Evolutionary conservation across 2,888 invertebrate genomes (phyloP).

Genomic region (Linnaemya tessellans): DNA sequence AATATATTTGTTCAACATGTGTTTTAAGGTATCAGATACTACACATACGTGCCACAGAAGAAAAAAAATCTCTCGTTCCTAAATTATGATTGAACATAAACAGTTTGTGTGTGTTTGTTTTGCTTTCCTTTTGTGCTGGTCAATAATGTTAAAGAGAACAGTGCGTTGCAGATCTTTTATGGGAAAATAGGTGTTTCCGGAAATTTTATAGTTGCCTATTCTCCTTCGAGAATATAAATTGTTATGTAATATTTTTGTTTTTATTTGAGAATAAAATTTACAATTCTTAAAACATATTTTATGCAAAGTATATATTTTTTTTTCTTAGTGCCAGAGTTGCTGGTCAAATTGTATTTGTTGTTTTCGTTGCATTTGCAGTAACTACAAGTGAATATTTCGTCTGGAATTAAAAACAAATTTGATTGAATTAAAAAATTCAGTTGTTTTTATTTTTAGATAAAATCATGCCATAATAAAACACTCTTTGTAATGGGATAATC

Average conservation of each 20-base stretch:
- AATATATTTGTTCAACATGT: constrained; percentile 68
- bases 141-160: constrained; percentile 33
- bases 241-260: constrained; percentile 25
- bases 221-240: constrained; percentile 15
- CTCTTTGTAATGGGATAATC: no score
- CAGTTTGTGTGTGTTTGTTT: constrained; percentile 27
- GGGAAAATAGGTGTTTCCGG: constrained; percentile 72
- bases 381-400: no score
- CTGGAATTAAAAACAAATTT: no score
- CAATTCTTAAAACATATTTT: neutral
- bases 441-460: no score
- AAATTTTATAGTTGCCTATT: constrained; percentile 47
- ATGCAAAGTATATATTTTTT: no score
- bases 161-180: constrained; percentile 30
- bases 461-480: no score
- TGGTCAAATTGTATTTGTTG: neutral
- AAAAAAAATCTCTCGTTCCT: constrained; percentile 19
- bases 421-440: no score
- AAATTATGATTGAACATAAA: constrained; percentile 47
- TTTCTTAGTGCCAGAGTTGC: no score
- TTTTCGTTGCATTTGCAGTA: no score
- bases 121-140: constrained; percentile 1
- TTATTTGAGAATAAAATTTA: constrained; percentile 20
- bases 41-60: constrained; percentile 24
- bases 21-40: constrained; percentile 63